These are phyloP conservation scores for Latheticus oryzae DNA, from an alignment of 2,888 invertebrate species.

Conservation along the genomic window DNA sequence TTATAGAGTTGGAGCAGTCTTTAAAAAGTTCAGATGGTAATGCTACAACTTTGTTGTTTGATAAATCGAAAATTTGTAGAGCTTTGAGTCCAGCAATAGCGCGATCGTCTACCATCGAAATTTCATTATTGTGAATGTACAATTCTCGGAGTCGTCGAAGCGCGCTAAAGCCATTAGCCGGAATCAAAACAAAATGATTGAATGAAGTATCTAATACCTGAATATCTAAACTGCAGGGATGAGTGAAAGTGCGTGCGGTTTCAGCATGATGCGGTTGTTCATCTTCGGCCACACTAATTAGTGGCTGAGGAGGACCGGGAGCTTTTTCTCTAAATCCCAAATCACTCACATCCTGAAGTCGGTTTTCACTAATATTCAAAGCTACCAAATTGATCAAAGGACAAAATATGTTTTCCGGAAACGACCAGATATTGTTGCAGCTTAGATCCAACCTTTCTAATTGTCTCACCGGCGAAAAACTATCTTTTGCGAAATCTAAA, in stretches of 20 bases:
- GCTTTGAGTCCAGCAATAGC: conserved; percentile 84
- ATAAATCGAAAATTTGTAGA: conserved; percentile 87
- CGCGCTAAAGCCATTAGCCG: conserved; percentile 84
- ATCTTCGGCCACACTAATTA: conserved; percentile 73
- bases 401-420: conserved; percentile 88
- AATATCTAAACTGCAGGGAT: conserved; percentile 81
- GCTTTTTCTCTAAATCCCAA: conserved; percentile 83
- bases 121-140: conserved; percentile 88
- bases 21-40: conserved; percentile 87
- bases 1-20: conserved; percentile 82
- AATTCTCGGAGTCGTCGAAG: conserved; percentile 82
- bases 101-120: conserved; percentile 87
- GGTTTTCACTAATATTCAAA: conserved; percentile 88
- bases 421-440: conserved; percentile 89
- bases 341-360: conserved; percentile 88
- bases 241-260: conserved; percentile 57
- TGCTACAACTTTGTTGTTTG: conserved; percentile 90
- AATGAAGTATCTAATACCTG: conserved; percentile 85
- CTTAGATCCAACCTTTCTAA: conserved; percentile 87
- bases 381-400: conserved; percentile 81
- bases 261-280: conserved; percentile 63
- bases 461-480: conserved; percentile 81
- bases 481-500: conserved; percentile 83
- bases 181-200: conserved; percentile 87
- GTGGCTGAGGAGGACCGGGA: conserved; percentile 71